phyloP scores from a whole-genome alignment of 2,113 vertebrate species.

The Xiphias gladius region DNA sequence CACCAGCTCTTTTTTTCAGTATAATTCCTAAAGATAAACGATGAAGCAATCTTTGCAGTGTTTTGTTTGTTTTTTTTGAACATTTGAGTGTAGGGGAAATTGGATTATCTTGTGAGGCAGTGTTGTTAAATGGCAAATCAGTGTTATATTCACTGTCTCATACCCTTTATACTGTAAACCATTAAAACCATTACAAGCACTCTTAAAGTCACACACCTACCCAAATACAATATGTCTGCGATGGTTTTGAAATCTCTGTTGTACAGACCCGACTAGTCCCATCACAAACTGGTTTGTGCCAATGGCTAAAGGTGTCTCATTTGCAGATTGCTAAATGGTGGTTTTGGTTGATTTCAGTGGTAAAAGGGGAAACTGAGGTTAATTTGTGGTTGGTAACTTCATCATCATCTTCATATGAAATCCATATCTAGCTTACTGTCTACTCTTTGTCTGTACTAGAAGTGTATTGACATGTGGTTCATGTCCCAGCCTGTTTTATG shows the following conservation, averaged over 20 bases:
- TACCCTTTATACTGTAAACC: background rate
- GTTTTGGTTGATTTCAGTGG: slow-evolving; percentile 18
- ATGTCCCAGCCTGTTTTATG: slow-evolving; percentile 33
- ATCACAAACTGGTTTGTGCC: background rate
- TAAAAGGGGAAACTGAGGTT: background rate
- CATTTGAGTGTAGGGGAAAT: background rate
- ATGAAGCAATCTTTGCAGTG: background rate
- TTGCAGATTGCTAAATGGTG: slow-evolving; percentile 2
- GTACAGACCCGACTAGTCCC: background rate
- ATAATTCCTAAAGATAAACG: background rate
- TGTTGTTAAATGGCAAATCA: background rate
- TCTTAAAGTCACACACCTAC: background rate
- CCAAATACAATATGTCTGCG: too few species aligned
- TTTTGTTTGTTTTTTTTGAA: background rate
- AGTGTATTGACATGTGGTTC: slow-evolving; percentile 39
- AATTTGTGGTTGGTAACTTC: background rate
- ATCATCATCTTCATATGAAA: background rate
- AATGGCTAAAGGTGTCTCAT: background rate
- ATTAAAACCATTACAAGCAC: background rate
- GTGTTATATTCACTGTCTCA: background rate
- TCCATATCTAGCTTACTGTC: too few species aligned
- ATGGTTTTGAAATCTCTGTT: too few species aligned
- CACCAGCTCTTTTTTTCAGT: background rate
- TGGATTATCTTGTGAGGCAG: background rate
- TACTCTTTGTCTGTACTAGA: background rate